These are phyloP conservation scores for Clepsis dumicolana DNA, from an alignment of 2,888 invertebrate genomes.

Conservation along the genomic window DNA sequence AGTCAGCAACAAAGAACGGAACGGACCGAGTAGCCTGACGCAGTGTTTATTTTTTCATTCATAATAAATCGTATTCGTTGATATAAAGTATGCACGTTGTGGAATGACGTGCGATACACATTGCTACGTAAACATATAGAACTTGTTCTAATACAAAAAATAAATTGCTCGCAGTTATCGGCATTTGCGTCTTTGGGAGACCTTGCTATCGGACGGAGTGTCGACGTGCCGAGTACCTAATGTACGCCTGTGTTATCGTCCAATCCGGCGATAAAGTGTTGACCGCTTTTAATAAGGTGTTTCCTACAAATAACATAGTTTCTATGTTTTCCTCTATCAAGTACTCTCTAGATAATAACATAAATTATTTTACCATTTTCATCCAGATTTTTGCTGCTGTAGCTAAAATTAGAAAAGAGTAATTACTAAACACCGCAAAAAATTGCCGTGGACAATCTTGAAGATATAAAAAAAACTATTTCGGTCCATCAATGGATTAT, in stretches of 20 bases:
- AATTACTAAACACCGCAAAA: not conserved
- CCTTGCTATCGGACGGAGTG: conserved; percentile 31
- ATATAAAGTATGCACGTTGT: conserved; percentile 13
- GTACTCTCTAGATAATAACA: not conserved
- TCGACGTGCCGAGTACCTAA: conserved; percentile 10
- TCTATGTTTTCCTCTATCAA: conserved; percentile 8
- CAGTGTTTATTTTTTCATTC: conserved; percentile 39
- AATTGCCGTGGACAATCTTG: not conserved
- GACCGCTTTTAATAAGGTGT: conserved; percentile 52
- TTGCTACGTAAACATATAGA: conserved; percentile 33
- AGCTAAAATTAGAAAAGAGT: too few relatives aligned
- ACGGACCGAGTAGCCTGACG: conserved; percentile 12
- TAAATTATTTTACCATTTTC: not conserved
- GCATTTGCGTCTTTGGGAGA: conserved; percentile 38
- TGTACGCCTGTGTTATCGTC: conserved; percentile 46
- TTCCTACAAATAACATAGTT: conserved; percentile 43
- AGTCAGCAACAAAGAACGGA: conserved; percentile 17
- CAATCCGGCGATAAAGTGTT: conserved; percentile 48
- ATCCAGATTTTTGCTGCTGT: not conserved
- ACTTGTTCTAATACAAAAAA: conserved; percentile 41
- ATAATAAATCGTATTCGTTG: conserved; percentile 41
- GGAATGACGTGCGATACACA: conserved; percentile 26
- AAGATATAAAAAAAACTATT: not conserved
- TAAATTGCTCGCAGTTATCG: conserved; percentile 30
- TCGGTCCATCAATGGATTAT: conserved; percentile 15